These are phyloP conservation scores for Camptogramma bilineatum DNA, from an alignment of 2,888 invertebrate genomes.

Conservation along the genomic window DNA sequence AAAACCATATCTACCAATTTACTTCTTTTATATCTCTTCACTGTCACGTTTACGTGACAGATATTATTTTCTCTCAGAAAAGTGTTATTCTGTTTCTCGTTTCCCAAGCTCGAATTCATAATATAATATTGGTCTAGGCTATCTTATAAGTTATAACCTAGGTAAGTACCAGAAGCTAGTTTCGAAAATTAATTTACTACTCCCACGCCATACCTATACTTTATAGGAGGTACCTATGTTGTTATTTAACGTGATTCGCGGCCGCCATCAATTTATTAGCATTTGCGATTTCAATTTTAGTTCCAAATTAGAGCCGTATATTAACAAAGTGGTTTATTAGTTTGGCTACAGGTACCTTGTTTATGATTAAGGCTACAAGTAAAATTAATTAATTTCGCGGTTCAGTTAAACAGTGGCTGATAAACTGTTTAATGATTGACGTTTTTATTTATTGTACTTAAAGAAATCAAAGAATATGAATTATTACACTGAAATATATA, in stretches of 20 bases:
- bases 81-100: not conserved
- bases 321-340: slow-evolving; percentile 37
- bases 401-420: not conserved
- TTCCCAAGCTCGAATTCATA: not conserved
- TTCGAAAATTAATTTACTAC: slow-evolving; percentile 6
- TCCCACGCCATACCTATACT: not conserved
- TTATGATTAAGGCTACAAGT: slow-evolving; percentile 6
- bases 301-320: slow-evolving; percentile 35
- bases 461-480: too few species aligned
- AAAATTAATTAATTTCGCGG: not conserved
- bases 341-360: slow-evolving; percentile 11
- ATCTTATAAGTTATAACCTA: not conserved
- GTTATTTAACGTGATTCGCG: slow-evolving; percentile 33
- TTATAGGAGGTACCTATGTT: not conserved
- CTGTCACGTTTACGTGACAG: too few species aligned
- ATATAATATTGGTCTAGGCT: not conserved
- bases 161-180: not conserved
- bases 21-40: too few species aligned
- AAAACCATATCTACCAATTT: too few species aligned
- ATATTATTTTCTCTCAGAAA: too few species aligned
- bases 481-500: too few species aligned
- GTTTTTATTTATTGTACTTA: too few species aligned
- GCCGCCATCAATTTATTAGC: slow-evolving; percentile 41
- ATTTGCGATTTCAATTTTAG: slow-evolving; percentile 38
- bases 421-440: not conserved